Conservation (phyloP, 1,140 invertebrate species). For the Calephelis virginiensis region DNA sequence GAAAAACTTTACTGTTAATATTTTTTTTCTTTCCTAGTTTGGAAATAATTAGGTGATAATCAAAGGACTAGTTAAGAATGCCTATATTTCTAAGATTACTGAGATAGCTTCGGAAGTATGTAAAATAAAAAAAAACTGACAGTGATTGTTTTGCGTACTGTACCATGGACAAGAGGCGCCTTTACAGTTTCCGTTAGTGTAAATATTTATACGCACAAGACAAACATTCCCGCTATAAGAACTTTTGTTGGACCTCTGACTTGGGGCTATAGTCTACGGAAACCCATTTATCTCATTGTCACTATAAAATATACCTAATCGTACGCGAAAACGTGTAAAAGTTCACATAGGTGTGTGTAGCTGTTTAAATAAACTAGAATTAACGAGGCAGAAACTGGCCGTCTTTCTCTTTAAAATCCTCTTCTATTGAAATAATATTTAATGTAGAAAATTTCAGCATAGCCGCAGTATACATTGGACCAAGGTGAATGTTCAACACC, state of each 20-base stretch:
- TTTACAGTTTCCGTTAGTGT: conserved; percentile 13
- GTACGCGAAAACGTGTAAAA: conserved; percentile 8
- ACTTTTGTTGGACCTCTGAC: conserved; percentile 13
- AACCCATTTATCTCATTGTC: conserved; percentile 4
- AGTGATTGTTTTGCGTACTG: neutral
- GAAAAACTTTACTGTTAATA: no score
- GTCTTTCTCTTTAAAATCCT: neutral
- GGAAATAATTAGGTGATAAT: no score
- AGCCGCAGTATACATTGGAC: no score
- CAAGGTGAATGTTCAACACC: no score
- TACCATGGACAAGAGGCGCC: neutral
- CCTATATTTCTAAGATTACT: no score
- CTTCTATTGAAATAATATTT: no score
- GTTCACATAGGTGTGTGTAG: neutral
- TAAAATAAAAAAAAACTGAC: neutral
- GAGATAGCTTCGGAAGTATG: no score
- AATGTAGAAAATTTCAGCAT: no score
- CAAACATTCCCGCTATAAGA: conserved; percentile 11
- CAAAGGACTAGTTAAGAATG: no score
- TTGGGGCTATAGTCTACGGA: conserved; percentile 9
- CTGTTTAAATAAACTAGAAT: neutral
- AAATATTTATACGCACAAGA: conserved; percentile 15
- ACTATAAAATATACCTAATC: neutral
- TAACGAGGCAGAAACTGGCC: neutral
- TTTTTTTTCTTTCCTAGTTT: no score